Percentiles rank a stretch among this genome's conserved stretches.
These are phyloP conservation scores for Poecilia velifera DNA, from an alignment of 2,797 vertebrate genomes.

Conservation along the genomic window DNA sequence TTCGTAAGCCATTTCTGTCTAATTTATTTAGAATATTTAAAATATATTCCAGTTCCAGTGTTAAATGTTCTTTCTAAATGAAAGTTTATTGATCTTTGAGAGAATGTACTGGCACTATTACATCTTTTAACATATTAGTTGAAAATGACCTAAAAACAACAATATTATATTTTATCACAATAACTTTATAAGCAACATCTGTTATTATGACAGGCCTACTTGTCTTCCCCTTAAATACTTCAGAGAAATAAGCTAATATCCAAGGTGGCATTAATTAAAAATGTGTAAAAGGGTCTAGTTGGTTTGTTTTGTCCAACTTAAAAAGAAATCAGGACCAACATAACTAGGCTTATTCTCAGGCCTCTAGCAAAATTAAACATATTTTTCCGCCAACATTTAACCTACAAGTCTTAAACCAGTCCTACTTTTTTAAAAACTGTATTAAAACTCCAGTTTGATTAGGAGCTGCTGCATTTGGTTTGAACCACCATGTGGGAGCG, in stretches of 20 bases:
- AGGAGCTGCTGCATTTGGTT: not conserved
- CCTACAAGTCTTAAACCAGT: not conserved
- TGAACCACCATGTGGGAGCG: conserved; percentile 42
- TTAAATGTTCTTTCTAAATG: too few species aligned
- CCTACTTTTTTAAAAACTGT: not conserved
- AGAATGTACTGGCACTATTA: too few species aligned
- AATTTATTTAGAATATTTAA: too few species aligned
- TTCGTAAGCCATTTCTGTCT: too few species aligned
- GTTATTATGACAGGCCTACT: too few species aligned
- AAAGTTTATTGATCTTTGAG: too few species aligned
- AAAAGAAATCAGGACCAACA: not conserved
- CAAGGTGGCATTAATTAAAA: not conserved
- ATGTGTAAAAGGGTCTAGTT: not conserved
- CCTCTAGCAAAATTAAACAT: not conserved
- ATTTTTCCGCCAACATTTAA: not conserved
- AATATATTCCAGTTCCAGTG: too few species aligned
- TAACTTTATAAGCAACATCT: too few species aligned
- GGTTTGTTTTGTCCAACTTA: not conserved
- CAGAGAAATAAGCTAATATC: not conserved
- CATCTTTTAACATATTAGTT: too few species aligned
- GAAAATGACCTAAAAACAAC: too few species aligned
- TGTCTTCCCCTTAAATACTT: not conserved
- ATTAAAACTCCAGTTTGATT: conserved; percentile 4
- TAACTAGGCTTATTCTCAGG: not conserved
- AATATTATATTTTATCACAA: too few species aligned